A percentile compares a stretch with the other conserved stretches of the same genome.
phyloP scores from a whole-genome alignment of 2,113 vertebrate genomes.

The Tylochromis polylepis region DNA sequence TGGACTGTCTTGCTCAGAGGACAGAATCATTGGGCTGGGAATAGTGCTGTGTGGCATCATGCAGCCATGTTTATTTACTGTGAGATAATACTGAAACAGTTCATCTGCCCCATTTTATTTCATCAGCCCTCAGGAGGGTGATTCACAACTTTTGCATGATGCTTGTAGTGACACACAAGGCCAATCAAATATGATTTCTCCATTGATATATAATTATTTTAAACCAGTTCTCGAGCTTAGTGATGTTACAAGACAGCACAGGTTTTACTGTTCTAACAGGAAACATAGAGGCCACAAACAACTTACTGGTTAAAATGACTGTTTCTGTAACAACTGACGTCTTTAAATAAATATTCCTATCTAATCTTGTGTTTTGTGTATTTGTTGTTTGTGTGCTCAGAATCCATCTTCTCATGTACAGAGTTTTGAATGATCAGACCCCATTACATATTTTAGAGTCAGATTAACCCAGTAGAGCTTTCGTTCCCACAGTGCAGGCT shows the following conservation, averaged over 20 bases:
- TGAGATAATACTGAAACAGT: not conserved
- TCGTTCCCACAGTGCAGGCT: too few relatives aligned
- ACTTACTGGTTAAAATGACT: constrained; percentile 44
- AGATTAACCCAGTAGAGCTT: too few relatives aligned
- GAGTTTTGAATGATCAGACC: not conserved
- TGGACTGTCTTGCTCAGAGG: not conserved
- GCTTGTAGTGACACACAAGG: constrained; percentile 17
- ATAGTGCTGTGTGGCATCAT: not conserved
- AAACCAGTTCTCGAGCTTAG: not conserved
- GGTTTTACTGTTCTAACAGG: constrained; percentile 67
- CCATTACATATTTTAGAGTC: not conserved
- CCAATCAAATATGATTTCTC: not conserved
- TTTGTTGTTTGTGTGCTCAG: not conserved
- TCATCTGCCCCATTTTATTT: not conserved
- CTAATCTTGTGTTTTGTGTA: not conserved
- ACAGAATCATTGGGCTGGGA: not conserved
- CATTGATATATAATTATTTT: not conserved
- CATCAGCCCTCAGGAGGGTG: not conserved
- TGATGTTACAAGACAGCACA: constrained; percentile 42
- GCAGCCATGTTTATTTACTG: not conserved
- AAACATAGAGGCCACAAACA: constrained; percentile 42
- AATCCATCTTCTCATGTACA: not conserved
- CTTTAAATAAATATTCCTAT: constrained; percentile 69
- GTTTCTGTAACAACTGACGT: constrained; percentile 60
- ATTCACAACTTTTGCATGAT: constrained; percentile 37